These are phyloP conservation scores for Idris sp. DNA, from an alignment of 1,140 invertebrate genomes.

Conservation along the genomic window DNA sequence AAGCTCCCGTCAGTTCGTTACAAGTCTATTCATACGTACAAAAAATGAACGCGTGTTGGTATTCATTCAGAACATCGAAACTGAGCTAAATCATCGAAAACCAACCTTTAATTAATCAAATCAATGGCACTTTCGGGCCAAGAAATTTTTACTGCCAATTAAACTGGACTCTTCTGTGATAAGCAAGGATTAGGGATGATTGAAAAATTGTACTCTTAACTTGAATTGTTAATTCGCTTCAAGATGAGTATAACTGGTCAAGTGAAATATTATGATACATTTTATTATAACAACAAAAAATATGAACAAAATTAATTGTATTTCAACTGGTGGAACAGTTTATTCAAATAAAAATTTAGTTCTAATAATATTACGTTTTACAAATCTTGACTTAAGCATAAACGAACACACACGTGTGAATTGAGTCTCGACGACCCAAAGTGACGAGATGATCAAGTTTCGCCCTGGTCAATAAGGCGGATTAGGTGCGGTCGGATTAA, in stretches of 20 bases:
- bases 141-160: conserved; percentile 7
- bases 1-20: conserved; percentile 74
- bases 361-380: too few species aligned
- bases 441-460: conserved; percentile 78
- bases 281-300: too few species aligned
- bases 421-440: conserved; percentile 70
- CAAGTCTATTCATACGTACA: conserved; percentile 78
- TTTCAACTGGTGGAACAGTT: too few species aligned
- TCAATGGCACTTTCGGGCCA: conserved; percentile 40
- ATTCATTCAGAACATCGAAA: conserved; percentile 76
- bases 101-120: conserved; percentile 72
- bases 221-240: too few species aligned
- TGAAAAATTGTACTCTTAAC: too few species aligned
- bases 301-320: too few species aligned
- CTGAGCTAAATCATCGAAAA: conserved; percentile 55
- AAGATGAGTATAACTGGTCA: too few species aligned
- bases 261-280: too few species aligned
- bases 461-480: conserved; percentile 49
- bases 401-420: conserved; percentile 62
- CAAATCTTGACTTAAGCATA: too few species aligned
- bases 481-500: conserved; percentile 64
- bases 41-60: conserved; percentile 75
- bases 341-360: too few species aligned
- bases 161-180: too few species aligned
- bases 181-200: too few species aligned